Conservation (phyloP, 2,888 invertebrate genomes). For the Pyrrhosoma nymphula region DNA sequence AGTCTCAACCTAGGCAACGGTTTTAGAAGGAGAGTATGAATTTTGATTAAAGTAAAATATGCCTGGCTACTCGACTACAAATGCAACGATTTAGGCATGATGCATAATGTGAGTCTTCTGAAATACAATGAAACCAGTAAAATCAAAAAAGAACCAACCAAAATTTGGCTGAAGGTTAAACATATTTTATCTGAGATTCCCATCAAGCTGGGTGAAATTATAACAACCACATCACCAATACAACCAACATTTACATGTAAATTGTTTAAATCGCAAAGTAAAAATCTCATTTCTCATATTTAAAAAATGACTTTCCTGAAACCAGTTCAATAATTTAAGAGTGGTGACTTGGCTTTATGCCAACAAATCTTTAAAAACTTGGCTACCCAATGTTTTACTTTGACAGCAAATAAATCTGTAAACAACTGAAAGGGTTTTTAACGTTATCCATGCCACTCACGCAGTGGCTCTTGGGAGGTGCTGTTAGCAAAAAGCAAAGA, state of each 20-base stretch:
- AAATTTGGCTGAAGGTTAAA: neutral
- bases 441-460: neutral
- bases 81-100: neutral
- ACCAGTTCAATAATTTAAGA: neutral
- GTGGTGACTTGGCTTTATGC: neutral
- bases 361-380: neutral
- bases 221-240: constrained; percentile 49
- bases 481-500: constrained; percentile 59
- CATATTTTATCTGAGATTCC: neutral
- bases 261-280: neutral
- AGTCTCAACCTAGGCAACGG: neutral
- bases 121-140: neutral
- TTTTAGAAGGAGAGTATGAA: neutral
- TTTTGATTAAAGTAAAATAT: neutral
- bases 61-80: neutral
- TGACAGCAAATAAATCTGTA: neutral
- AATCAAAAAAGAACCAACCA: neutral
- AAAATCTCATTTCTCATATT: neutral
- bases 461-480: constrained; percentile 39
- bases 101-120: neutral
- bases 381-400: constrained; percentile 50
- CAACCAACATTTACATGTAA: neutral
- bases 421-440: constrained; percentile 25
- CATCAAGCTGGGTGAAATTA: neutral
- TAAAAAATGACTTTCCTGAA: neutral